Base-by-base conservation (phyloP, 2,797 vertebrate species). In the Helicolenus hilgendorfi region DNA sequence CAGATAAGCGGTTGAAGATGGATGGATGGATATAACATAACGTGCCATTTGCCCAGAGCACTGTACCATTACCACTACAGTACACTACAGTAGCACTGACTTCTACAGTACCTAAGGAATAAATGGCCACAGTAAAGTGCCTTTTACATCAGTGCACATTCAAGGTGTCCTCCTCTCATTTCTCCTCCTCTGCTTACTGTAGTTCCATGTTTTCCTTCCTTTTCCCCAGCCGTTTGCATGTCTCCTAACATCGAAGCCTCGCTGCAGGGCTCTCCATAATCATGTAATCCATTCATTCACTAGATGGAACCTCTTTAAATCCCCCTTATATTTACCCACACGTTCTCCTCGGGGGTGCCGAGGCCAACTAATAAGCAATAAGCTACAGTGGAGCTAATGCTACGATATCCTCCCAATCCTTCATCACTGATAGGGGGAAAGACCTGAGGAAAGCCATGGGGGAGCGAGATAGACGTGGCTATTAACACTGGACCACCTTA, bases 271-370 rank as follows among this genome's bases (percentile, higher is more conserved):
- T 84, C 76, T 93, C 87, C 64, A 76, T 94, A 89, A 96, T 95
- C 94, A 72, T 84, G 87, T 94, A 91, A 95, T 94, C 88, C 89
- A 88, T 58, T 87, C 83, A 87, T 94, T 94, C 92, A 93, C 85
- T 60, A 15, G 64, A 76, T 89, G 53, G 72, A 85, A 83, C 78
- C 88, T 93, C 87, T 90, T 93, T 91, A 92, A 94, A 95, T 85
- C 82, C 81, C 71, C 81, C 81, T 91, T 89, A 88, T 87, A 85
- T 94, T 90, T 94, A 91, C 90, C 86, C 85, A 72, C 77, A 53
- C 71, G 73, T 74, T 92, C 77, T 93, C 94, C 93, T 89, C 79
- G 0, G 92, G 93, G 93, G 89, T 87, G 65, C 73, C 5, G 18
- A 62, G 72, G 73, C 81, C 79, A 87, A 58, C 93, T 94, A 95